Evolutionary conservation across 2,888 invertebrate species (phyloP).

Genomic region (Gastracanthus pulcherrimus): DNA sequence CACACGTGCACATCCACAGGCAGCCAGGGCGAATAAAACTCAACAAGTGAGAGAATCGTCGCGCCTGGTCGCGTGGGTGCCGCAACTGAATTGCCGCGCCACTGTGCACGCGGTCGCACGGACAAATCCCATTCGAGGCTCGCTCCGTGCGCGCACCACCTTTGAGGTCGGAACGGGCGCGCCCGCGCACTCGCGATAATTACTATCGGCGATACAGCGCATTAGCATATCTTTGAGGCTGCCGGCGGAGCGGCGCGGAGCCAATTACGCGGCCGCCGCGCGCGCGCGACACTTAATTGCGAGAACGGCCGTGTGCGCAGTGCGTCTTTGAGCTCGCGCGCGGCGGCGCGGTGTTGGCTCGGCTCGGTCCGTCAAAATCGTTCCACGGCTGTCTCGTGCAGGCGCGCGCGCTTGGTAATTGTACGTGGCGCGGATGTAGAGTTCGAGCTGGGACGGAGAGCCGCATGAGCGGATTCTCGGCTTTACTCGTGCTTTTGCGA

Average conservation of each 20-base stretch:
- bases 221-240: no score
- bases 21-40: background rate
- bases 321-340: background rate
- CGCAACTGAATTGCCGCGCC: background rate
- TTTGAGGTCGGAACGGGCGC: conserved; percentile 41
- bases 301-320: background rate
- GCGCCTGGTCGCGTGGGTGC: background rate
- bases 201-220: conserved; percentile 33
- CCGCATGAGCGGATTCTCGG: no score
- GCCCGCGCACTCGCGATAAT: conserved; percentile 36
- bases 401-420: no score
- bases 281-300: conserved; percentile 37
- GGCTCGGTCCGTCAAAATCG: background rate
- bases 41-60: conserved; percentile 19
- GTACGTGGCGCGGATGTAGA: no score
- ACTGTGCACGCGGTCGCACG: conserved; percentile 21
- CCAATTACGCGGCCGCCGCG: background rate
- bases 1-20: no score
- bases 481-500: no score
- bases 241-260: no score
- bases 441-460: no score
- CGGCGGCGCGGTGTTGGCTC: background rate
- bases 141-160: conserved; percentile 10
- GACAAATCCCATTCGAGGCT: conserved; percentile 36
- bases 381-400: background rate